phyloP scores from a whole-genome alignment of 2,888 invertebrate species.

The Callyntrura guangdongensis region DNA sequence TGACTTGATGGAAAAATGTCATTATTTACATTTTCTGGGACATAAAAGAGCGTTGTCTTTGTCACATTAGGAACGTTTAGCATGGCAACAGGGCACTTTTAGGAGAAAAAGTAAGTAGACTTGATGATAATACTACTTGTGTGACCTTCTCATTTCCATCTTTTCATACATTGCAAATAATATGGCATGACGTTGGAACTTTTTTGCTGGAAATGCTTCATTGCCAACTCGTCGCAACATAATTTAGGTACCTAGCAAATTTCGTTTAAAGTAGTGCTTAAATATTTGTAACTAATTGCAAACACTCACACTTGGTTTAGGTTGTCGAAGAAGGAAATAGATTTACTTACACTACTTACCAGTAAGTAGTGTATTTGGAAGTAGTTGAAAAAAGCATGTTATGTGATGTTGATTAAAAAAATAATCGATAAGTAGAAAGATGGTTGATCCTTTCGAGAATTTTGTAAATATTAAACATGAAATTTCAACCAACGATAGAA shows the following conservation, averaged over 20 bases:
- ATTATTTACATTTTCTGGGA: slow-evolving; percentile 18
- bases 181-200: too few relatives aligned
- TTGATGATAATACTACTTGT: not conserved
- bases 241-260: not conserved
- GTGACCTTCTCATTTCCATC: not conserved
- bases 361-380: too few relatives aligned
- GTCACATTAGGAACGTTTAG: slow-evolving; percentile 18
- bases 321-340: too few relatives aligned
- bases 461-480: too few relatives aligned
- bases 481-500: too few relatives aligned
- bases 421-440: too few relatives aligned
- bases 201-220: not conserved
- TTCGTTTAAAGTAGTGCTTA: not conserved
- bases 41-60: not conserved
- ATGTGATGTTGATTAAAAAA: too few relatives aligned
- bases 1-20: slow-evolving; percentile 25
- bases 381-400: too few relatives aligned
- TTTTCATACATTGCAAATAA: too few relatives aligned
- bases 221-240: not conserved
- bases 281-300: not conserved
- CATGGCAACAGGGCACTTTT: not conserved
- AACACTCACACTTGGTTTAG: too few relatives aligned
- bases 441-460: too few relatives aligned
- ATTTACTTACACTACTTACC: too few relatives aligned
- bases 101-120: not conserved